Conservation (phyloP, 2,797 vertebrate genomes). For the Monodelphis domestica region DNA sequence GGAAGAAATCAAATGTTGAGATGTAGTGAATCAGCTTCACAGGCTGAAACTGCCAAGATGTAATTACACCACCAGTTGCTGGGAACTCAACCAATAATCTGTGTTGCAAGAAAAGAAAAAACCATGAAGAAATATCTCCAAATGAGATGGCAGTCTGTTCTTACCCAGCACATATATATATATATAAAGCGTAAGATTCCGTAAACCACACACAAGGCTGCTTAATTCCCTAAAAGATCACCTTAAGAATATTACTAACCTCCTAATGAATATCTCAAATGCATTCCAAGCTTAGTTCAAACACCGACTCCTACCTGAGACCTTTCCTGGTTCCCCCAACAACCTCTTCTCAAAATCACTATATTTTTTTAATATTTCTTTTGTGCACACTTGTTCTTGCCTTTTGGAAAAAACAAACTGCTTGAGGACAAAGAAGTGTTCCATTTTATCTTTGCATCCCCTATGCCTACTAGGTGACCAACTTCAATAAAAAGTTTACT, state of each 20-base stretch:
- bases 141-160: not conserved
- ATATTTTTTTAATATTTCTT: not conserved
- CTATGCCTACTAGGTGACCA: not conserved
- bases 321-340: not conserved
- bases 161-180: not conserved
- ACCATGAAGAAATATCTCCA: not conserved
- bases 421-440: not conserved
- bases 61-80: constrained; percentile 93
- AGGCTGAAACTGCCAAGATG: constrained; percentile 97
- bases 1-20: constrained; percentile 95
- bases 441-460: not conserved
- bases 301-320: not conserved
- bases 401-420: not conserved
- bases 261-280: not conserved
- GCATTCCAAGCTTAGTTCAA: not conserved
- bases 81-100: constrained; percentile 97
- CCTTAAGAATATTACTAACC: not conserved
- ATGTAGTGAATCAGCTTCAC: constrained; percentile 93
- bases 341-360: not conserved
- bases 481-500: not conserved
- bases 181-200: not conserved
- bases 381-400: not conserved
- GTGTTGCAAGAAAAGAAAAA: constrained; percentile 66
- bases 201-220: not conserved
- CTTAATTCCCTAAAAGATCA: not conserved